phyloP scores from a whole-genome alignment of 2,888 invertebrate species.

The Gastracanthus pulcherrimus region DNA sequence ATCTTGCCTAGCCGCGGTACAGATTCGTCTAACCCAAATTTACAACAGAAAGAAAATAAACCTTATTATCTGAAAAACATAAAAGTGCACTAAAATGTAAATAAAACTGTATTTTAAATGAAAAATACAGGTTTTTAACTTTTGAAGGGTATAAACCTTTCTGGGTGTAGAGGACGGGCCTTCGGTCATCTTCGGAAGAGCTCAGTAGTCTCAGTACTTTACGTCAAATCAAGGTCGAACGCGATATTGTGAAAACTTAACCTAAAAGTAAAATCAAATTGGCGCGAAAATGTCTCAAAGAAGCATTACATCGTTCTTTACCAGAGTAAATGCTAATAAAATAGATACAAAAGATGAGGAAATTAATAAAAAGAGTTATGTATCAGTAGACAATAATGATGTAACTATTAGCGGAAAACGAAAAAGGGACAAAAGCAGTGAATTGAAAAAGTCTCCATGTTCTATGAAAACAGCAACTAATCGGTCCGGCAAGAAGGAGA shows the following conservation, averaged over 20 bases:
- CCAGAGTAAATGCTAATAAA: slow-evolving; percentile 32
- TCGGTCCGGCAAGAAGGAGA: slow-evolving; percentile 1
- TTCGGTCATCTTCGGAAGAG: not conserved
- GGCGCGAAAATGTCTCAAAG: slow-evolving; percentile 58
- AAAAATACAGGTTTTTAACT: too few relatives aligned
- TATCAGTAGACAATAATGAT: slow-evolving; percentile 6
- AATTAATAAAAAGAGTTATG: slow-evolving; percentile 2
- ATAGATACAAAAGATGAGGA: slow-evolving; percentile 36
- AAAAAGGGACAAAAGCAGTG: slow-evolving; percentile 39
- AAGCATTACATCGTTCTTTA: slow-evolving; percentile 56
- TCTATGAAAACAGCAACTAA: slow-evolving; percentile 1
- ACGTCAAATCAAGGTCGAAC: not conserved
- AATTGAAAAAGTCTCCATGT: slow-evolving; percentile 29
- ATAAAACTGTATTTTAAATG: too few relatives aligned
- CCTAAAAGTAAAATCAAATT: slow-evolving; percentile 22
- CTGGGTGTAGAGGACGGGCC: not conserved
- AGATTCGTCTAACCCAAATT: too few relatives aligned
- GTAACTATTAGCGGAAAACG: slow-evolving; percentile 16
- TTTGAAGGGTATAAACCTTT: too few relatives aligned
- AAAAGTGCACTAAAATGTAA: too few relatives aligned
- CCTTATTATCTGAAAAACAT: too few relatives aligned
- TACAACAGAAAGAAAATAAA: too few relatives aligned
- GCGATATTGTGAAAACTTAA: slow-evolving; percentile 39
- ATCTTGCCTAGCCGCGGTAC: too few relatives aligned
- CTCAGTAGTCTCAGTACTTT: not conserved